Conservation (phyloP, 2,113 vertebrate genomes). For the Corynorhinus townsendii region DNA sequence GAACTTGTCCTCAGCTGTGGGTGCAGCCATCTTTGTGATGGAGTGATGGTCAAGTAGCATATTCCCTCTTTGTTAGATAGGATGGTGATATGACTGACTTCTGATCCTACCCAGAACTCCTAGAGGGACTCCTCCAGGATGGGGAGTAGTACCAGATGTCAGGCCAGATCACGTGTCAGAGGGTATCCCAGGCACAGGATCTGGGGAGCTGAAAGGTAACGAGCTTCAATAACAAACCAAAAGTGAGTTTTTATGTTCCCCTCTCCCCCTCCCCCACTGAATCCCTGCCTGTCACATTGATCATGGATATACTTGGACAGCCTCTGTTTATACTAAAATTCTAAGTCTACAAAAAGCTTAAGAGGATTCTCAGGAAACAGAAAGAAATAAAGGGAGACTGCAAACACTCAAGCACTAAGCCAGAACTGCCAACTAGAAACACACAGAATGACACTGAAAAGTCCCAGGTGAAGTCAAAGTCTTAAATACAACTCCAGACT, state of each 20-base stretch:
- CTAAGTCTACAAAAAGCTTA: conserved; percentile 20
- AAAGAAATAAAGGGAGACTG: conserved; percentile 23
- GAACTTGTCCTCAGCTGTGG: too few species aligned
- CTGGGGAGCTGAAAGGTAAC: neutral
- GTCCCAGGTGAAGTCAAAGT: neutral
- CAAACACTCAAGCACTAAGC: conserved; percentile 41
- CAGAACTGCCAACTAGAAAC: conserved; percentile 42
- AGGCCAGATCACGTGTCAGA: neutral
- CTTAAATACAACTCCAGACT: neutral
- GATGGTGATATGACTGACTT: neutral
- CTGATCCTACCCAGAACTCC: neutral
- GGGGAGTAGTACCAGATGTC: neutral
- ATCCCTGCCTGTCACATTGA: neutral
- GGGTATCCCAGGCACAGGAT: neutral
- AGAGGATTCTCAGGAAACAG: conserved; percentile 35
- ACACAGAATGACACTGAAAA: conserved; percentile 4
- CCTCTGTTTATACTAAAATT: conserved; percentile 49
- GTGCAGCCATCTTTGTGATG: too few species aligned
- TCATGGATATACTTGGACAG: neutral
- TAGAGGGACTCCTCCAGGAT: neutral
- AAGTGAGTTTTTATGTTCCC: conserved; percentile 12
- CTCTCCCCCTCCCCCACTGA: neutral
- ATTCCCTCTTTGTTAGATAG: too few species aligned
- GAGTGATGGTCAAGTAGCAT: too few species aligned
- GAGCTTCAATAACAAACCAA: neutral